Evolutionary conservation across 2,113 vertebrate genomes (phyloP).

Genomic region (Mungos mungo): DNA sequence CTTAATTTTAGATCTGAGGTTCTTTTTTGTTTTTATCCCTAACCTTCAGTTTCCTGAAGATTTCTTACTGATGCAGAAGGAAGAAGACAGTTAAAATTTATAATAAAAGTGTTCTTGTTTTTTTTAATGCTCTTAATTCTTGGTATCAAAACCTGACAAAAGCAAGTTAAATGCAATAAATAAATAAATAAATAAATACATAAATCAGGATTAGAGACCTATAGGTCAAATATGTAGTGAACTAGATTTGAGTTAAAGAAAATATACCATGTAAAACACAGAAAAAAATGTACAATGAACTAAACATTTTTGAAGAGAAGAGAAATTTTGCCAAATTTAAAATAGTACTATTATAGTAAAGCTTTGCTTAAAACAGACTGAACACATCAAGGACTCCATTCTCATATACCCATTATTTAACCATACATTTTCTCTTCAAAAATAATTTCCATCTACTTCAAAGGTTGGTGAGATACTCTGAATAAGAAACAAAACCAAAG

Average conservation of each 20-base stretch:
- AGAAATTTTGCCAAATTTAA: conserved; percentile 52
- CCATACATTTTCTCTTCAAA: conserved; percentile 42
- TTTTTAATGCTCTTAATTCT: neutral
- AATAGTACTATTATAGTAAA: conserved; percentile 42
- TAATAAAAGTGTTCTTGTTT: conserved; percentile 34
- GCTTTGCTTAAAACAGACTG: conserved; percentile 22
- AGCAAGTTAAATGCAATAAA: neutral
- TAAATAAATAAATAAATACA: too few species aligned
- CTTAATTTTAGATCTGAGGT: neutral
- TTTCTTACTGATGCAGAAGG: conserved; percentile 9
- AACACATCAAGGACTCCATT: conserved; percentile 6
- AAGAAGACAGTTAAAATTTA: conserved; percentile 20
- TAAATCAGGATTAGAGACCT: neutral
- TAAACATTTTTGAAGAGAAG: conserved; percentile 35
- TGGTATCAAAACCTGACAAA: conserved; percentile 29
- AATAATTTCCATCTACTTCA: conserved; percentile 53
- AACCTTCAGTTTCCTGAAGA: conserved; percentile 19
- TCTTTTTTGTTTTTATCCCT: neutral
- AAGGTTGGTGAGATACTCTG: conserved; percentile 1
- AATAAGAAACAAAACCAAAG: conserved; percentile 46
- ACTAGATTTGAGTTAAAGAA: neutral
- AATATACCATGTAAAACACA: neutral
- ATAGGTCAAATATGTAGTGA: conserved; percentile 1
- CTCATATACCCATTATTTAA: conserved; percentile 11
- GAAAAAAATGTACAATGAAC: neutral